Conservation (phyloP, 2,888 invertebrate genomes). For the Acanthopleura granulata region DNA sequence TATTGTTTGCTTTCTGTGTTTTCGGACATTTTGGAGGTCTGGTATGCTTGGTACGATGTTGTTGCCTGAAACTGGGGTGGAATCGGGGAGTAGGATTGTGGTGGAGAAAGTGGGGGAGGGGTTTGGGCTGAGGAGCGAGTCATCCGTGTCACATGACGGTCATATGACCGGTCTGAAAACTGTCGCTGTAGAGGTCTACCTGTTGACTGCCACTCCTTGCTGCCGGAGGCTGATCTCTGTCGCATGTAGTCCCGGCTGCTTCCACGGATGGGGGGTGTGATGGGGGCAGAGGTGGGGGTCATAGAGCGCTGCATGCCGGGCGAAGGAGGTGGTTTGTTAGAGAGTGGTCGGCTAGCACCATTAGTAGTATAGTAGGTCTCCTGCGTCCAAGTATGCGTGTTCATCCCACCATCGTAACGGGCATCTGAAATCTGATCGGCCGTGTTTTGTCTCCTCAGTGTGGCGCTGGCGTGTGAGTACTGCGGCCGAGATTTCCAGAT, state of each 20-base stretch:
- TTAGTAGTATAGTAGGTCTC: constrained; percentile 21
- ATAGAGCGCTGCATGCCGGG: constrained; percentile 44
- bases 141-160: constrained; percentile 29
- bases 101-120: constrained; percentile 30
- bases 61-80: not conserved
- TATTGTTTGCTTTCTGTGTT: constrained; percentile 13
- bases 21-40: not conserved
- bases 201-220: constrained; percentile 29
- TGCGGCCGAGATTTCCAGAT: not conserved
- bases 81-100: constrained; percentile 33
- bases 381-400: constrained; percentile 7
- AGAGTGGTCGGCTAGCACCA: not conserved
- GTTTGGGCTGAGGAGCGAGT: constrained; percentile 28
- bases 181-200: constrained; percentile 34
- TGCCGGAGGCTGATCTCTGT: constrained; percentile 45
- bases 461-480: not conserved
- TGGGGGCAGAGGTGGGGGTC: constrained; percentile 33
- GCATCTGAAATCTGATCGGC: constrained; percentile 9
- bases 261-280: constrained; percentile 46
- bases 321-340: constrained; percentile 53
- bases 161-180: constrained; percentile 41
- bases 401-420: not conserved
- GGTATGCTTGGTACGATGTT: constrained; percentile 5
- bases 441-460: constrained; percentile 7
- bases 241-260: constrained; percentile 60